These are phyloP conservation scores for Scaptodrosophila latifasciaeformis DNA, from an alignment of 2,888 invertebrate species.

Conservation along the genomic window DNA sequence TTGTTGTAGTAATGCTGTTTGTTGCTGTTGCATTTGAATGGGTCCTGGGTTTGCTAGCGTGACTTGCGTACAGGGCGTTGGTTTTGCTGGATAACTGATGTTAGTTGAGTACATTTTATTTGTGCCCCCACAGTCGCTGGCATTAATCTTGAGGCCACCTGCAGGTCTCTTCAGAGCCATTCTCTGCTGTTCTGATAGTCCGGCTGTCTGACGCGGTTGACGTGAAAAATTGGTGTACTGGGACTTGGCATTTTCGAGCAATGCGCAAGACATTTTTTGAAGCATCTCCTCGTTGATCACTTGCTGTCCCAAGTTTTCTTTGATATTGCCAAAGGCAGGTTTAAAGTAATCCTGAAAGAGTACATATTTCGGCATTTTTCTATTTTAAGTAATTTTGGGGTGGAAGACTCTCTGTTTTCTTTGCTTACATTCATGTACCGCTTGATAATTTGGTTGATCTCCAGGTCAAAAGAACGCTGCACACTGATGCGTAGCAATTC, in stretches of 20 bases:
- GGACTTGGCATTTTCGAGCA: conserved; percentile 73
- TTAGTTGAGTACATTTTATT: conserved; percentile 40
- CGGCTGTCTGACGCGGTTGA: conserved; percentile 9
- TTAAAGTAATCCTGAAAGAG: conserved; percentile 78
- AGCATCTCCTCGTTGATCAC: conserved; percentile 78
- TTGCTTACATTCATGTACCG: conserved; percentile 78
- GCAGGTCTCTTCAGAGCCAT: conserved; percentile 65
- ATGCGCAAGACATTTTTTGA: conserved; percentile 73
- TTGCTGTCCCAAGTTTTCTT: conserved; percentile 78
- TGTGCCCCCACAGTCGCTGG: conserved; percentile 30
- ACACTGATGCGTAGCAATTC: conserved; percentile 79
- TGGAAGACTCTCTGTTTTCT: no score
- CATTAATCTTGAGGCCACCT: conserved; percentile 23
- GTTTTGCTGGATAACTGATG: conserved; percentile 37
- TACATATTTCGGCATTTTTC: no score
- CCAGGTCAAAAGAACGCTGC: conserved; percentile 79
- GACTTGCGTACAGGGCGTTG: conserved; percentile 38
- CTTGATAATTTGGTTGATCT: conserved; percentile 78
- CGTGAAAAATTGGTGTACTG: conserved; percentile 70
- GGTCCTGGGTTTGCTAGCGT: no score
- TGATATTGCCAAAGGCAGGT: conserved; percentile 80
- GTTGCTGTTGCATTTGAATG: conserved; percentile 14
- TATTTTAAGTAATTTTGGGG: no score
- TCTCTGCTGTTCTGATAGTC: conserved; percentile 36
- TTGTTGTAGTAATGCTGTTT: conserved; percentile 18